Conservation (phyloP, 2,113 vertebrate genomes). For the Ictalurus furcatus region DNA sequence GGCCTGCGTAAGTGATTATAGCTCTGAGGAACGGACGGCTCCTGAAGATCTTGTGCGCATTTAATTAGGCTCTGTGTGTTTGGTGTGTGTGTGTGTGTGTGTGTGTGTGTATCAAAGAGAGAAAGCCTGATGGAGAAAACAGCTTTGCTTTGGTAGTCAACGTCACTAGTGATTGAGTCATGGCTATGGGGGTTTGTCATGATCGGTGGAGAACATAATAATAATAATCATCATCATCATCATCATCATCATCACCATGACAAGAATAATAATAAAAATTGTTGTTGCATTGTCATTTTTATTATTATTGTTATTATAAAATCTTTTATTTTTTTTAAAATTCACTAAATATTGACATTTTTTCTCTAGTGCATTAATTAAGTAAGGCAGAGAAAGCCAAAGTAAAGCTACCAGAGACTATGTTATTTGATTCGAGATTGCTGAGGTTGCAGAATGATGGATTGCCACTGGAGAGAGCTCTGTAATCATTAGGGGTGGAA, state of each 20-base stretch:
- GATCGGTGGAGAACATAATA: background rate
- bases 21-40: conserved; percentile 3
- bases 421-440: background rate
- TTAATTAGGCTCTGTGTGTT: conserved; percentile 43
- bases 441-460: background rate
- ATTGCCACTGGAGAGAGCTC: background rate
- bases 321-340: background rate
- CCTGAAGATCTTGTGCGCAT: conserved; percentile 21
- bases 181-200: background rate
- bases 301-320: background rate
- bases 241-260: background rate
- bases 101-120: conserved; percentile 3
- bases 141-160: conserved; percentile 17
- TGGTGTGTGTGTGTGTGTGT: background rate
- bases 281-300: background rate
- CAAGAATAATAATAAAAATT: conserved; percentile 5
- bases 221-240: background rate
- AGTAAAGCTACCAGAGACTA: background rate
- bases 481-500: background rate
- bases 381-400: background rate
- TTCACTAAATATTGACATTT: background rate
- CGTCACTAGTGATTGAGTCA: conserved; percentile 36
- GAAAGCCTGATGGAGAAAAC: background rate
- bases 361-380: background rate
- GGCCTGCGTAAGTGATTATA: conserved; percentile 26